Conservation (phyloP, 1,140 invertebrate genomes). For the Lepidotrigona ventralis region DNA sequence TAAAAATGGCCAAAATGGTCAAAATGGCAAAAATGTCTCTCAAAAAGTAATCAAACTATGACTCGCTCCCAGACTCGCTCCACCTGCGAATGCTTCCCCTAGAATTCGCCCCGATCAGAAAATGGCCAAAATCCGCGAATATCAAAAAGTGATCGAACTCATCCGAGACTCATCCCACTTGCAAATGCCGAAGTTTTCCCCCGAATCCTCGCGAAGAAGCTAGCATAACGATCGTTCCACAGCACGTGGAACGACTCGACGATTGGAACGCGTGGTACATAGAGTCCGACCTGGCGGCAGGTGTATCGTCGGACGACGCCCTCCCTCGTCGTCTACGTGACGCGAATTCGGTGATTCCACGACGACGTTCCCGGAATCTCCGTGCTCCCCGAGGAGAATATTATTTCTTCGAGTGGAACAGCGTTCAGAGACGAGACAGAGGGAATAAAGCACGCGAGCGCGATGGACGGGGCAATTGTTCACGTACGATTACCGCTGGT, state of each 20-base stretch:
- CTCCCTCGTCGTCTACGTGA: conserved; percentile 58
- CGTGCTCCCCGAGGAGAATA: conserved; percentile 26
- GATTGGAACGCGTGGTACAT: conserved; percentile 49
- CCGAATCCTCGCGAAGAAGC: too few relatives aligned
- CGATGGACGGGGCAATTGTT: conserved; percentile 7
- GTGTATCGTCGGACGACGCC: conserved; percentile 57
- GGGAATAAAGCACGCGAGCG: conserved; percentile 35
- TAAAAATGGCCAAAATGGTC: too few relatives aligned
- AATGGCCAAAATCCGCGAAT: too few relatives aligned
- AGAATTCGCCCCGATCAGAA: too few relatives aligned
- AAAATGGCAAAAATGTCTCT: too few relatives aligned
- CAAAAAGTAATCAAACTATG: too few relatives aligned
- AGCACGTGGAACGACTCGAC: background rate
- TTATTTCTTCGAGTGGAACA: conserved; percentile 37
- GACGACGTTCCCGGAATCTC: conserved; percentile 1
- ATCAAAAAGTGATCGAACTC: too few relatives aligned
- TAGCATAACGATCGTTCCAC: background rate
- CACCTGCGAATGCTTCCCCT: too few relatives aligned
- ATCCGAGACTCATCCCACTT: too few relatives aligned
- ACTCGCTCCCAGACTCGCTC: too few relatives aligned
- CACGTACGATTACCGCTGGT: conserved; percentile 32
- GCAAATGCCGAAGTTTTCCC: background rate
- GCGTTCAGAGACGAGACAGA: background rate
- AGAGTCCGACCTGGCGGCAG: conserved; percentile 46
- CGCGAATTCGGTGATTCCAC: conserved; percentile 56